Percentiles rank a stretch among this genome's conserved stretches.
These are phyloP conservation scores for Epizoanthus ramosus DNA, from an alignment of 92 coral and sea anemone genomes.

Conservation along the genomic window DNA sequence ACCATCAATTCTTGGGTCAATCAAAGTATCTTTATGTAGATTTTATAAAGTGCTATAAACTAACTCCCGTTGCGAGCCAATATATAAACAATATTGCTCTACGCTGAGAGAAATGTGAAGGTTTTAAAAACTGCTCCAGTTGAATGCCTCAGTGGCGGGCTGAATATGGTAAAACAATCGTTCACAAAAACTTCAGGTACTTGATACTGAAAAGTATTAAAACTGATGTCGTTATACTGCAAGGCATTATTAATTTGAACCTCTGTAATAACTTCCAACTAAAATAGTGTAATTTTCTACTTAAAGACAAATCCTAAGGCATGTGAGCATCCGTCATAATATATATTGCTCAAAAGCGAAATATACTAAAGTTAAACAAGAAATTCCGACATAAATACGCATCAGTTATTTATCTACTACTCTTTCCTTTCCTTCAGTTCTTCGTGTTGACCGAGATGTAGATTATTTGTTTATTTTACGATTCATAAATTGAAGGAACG, in stretches of 20 bases:
- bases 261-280: no score
- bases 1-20: background rate
- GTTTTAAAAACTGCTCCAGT: background rate
- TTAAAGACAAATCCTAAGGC: background rate
- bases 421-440: background rate
- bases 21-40: background rate
- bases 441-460: background rate
- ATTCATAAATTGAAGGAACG: background rate
- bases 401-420: background rate
- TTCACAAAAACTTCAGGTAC: background rate
- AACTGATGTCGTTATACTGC: no score
- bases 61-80: background rate
- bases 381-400: background rate
- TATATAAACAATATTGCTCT: slow-evolving; percentile 6
- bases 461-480: slow-evolving; percentile 4
- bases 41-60: slow-evolving; percentile 1
- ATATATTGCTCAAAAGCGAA: background rate
- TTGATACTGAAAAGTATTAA: background rate
- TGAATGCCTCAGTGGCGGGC: background rate
- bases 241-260: no score
- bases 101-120: background rate
- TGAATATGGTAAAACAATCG: background rate
- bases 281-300: background rate
- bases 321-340: background rate
- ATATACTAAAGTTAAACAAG: background rate